Conservation (phyloP, 2,113 vertebrate species). For the Gymnarchus niloticus region DNA sequence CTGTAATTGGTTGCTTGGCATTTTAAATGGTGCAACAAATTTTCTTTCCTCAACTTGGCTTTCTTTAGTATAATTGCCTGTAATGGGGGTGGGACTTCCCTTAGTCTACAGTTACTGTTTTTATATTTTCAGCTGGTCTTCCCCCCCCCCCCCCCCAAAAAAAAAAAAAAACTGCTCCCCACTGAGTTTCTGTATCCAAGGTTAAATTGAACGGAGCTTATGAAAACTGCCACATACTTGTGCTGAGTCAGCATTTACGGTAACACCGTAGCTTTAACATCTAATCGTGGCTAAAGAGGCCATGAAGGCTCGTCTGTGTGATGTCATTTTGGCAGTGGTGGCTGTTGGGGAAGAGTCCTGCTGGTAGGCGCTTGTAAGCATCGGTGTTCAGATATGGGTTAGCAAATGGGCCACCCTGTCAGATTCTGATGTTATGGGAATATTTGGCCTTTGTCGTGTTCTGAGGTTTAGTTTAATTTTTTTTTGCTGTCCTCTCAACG, state of each 20-base stretch:
- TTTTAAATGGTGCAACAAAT: not conserved
- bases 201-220: slow-evolving; percentile 44
- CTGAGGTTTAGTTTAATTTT: not conserved
- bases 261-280: slow-evolving; percentile 23
- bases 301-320: not conserved
- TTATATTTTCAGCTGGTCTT: slow-evolving; percentile 33
- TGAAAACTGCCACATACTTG: slow-evolving; percentile 33
- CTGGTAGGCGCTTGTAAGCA: not conserved
- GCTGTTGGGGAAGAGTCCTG: not conserved
- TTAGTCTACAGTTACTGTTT: slow-evolving; percentile 14
- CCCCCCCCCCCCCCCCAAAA: not conserved
- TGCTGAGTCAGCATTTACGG: slow-evolving; percentile 52
- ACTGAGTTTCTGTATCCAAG: slow-evolving; percentile 27
- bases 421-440: not conserved
- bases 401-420: not conserved
- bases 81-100: slow-evolving; percentile 18
- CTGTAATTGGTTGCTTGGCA: not conserved
- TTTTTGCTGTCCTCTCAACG: not conserved
- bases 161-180: not conserved
- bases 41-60: not conserved
- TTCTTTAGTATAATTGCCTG: slow-evolving; percentile 13
- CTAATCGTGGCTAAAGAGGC: not conserved
- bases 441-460: not conserved
- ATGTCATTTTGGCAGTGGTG: slow-evolving; percentile 23
- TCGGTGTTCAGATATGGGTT: not conserved